These are phyloP conservation scores for Chirona hameri DNA, from an alignment of 2,888 invertebrate species.

Conservation along the genomic window DNA sequence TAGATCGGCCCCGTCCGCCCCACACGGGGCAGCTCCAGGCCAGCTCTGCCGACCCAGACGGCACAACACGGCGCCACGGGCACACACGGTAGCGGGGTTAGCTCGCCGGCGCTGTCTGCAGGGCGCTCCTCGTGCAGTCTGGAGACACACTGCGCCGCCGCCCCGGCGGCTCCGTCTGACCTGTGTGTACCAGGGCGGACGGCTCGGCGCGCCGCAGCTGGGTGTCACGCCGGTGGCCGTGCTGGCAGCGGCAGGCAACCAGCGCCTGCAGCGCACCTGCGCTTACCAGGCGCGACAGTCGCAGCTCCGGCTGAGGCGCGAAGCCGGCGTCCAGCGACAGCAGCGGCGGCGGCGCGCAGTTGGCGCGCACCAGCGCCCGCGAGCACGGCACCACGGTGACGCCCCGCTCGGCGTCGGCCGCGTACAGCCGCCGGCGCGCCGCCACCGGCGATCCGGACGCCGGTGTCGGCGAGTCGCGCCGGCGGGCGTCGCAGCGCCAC, in stretches of 20 bases:
- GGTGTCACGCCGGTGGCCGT: background rate
- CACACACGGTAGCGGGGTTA: background rate
- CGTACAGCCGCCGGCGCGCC: slow-evolving; percentile 6
- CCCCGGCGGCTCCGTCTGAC: background rate
- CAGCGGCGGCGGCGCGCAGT: slow-evolving; percentile 4
- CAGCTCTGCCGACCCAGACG: background rate
- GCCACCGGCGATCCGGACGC: background rate
- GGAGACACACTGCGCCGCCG: background rate
- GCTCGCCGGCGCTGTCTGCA: too few species aligned
- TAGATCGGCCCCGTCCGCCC: too few species aligned
- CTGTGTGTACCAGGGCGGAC: background rate
- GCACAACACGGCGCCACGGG: too few species aligned
- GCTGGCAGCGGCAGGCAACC: slow-evolving; percentile 4
- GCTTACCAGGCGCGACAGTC: slow-evolving; percentile 12
- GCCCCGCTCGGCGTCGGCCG: slow-evolving; percentile 23
- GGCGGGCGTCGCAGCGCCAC: slow-evolving; percentile 13
- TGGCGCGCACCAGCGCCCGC: slow-evolving; percentile 22
- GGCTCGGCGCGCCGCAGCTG: background rate
- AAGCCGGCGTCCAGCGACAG: slow-evolving; percentile 13
- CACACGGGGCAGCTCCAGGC: background rate
- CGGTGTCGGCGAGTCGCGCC: background rate
- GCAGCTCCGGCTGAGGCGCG: slow-evolving; percentile 5
- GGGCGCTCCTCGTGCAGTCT: background rate
- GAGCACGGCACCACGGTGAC: background rate
- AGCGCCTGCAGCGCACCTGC: slow-evolving; percentile 12